phyloP scores from a whole-genome alignment of 1,140 invertebrate genomes.

The Grapholita molesta region DNA sequence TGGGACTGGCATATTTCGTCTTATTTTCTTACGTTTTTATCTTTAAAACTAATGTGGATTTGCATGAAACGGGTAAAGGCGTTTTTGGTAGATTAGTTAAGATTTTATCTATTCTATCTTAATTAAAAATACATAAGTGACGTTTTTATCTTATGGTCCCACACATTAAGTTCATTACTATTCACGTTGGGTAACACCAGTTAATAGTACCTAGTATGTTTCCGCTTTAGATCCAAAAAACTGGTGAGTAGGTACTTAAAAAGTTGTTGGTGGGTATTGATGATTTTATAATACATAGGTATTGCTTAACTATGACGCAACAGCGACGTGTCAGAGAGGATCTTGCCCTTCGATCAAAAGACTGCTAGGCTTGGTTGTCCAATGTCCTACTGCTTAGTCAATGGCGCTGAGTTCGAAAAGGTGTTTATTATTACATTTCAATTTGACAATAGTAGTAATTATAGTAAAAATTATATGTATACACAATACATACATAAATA shows the following conservation, averaged over 20 bases:
- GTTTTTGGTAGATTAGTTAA: not conserved
- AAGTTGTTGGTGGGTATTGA: not conserved
- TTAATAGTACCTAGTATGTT: not conserved
- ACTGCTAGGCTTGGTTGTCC: too few species aligned
- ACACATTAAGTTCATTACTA: not conserved
- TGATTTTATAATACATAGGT: not conserved
- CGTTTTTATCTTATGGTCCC: not conserved
- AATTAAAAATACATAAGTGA: not conserved
- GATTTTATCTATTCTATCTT: not conserved
- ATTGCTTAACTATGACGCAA: too few species aligned
- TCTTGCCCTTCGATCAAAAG: too few species aligned
- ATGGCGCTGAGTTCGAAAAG: too few species aligned
- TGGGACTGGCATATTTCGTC: too few species aligned
- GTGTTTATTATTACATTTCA: too few species aligned
- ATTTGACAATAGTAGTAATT: too few species aligned
- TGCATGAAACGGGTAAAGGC: not conserved
- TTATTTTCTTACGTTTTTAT: too few species aligned
- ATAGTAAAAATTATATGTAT: too few species aligned
- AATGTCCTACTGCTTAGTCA: too few species aligned
- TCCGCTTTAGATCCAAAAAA: not conserved
- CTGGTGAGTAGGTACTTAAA: not conserved
- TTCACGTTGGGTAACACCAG: slow-evolving; percentile 3
- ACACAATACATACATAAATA: too few species aligned
- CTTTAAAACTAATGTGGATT: not conserved
- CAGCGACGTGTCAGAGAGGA: too few species aligned